These are phyloP conservation scores for Tryphoninae sp. DNA, from an alignment of 2,888 invertebrate species.

Conservation along the genomic window DNA sequence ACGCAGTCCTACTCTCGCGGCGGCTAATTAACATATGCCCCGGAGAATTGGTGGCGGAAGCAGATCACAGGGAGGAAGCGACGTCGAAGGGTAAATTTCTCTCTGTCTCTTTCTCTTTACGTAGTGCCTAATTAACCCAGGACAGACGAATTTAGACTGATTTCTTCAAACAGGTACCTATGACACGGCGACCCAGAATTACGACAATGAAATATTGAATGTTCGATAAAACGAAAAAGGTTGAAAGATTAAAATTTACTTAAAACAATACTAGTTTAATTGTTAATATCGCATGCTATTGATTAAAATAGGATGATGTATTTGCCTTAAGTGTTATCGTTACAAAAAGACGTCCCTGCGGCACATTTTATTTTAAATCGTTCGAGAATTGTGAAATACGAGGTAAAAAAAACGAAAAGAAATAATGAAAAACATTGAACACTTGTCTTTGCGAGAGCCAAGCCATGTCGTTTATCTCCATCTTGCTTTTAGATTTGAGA, in stretches of 20 bases:
- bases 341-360: neutral
- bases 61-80: conserved; percentile 8
- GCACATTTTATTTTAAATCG: neutral
- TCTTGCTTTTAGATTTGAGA: conserved; percentile 14
- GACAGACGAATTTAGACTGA: conserved; percentile 42
- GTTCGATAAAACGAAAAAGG: neutral
- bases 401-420: conserved; percentile 13
- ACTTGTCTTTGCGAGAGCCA: conserved; percentile 19
- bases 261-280: no score
- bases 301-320: neutral
- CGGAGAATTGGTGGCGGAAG: conserved; percentile 38
- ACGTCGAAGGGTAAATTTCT: conserved; percentile 2
- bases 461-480: conserved; percentile 35
- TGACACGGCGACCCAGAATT: conserved; percentile 10
- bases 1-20: conserved; percentile 51
- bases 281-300: neutral
- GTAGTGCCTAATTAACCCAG: conserved; percentile 45
- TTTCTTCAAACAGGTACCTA: conserved; percentile 50
- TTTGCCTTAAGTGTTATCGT: neutral
- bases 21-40: conserved; percentile 66
- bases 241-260: neutral
- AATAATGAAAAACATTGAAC: conserved; percentile 5
- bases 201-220: neutral
- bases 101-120: conserved; percentile 7
- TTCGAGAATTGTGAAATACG: neutral